A percentile compares a stretch with the other conserved stretches of the same genome.
These are phyloP conservation scores for Stenodera caucasica DNA, from an alignment of 2,888 invertebrate species.

Conservation along the genomic window DNA sequence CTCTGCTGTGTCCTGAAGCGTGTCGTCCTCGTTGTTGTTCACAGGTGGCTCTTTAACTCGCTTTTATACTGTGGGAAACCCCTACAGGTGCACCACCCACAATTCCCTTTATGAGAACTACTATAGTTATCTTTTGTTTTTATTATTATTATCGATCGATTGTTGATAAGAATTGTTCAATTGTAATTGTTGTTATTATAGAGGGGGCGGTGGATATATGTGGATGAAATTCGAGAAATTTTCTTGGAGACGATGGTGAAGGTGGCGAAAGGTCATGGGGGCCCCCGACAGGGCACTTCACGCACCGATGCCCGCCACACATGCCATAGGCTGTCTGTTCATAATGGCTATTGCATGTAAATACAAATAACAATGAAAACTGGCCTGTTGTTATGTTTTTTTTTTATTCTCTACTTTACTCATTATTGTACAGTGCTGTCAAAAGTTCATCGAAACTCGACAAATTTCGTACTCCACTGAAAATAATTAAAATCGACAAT, in stretches of 20 bases:
- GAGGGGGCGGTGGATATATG: too few species aligned
- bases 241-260: slow-evolving; percentile 19
- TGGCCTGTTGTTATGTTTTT: slow-evolving; percentile 27
- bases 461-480: too few species aligned
- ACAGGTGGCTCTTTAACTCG: slow-evolving; percentile 27
- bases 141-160: too few species aligned
- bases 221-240: not conserved
- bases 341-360: slow-evolving; percentile 54
- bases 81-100: slow-evolving; percentile 35
- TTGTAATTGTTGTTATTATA: too few species aligned
- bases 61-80: slow-evolving; percentile 33
- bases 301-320: slow-evolving; percentile 61
- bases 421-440: slow-evolving; percentile 19
- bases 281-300: slow-evolving; percentile 61
- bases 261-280: slow-evolving; percentile 48
- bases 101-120: slow-evolving; percentile 7
- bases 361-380: slow-evolving; percentile 49
- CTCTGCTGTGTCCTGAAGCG: slow-evolving; percentile 24
- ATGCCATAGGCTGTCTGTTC: slow-evolving; percentile 54
- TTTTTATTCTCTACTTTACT: too few species aligned
- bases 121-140: too few species aligned
- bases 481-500: too few species aligned
- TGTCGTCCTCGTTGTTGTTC: slow-evolving; percentile 25
- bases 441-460: slow-evolving; percentile 7
- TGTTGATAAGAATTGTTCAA: too few species aligned